These are phyloP conservation scores for Argyra leucocephala DNA, from an alignment of 2,888 invertebrate species.

Conservation along the genomic window DNA sequence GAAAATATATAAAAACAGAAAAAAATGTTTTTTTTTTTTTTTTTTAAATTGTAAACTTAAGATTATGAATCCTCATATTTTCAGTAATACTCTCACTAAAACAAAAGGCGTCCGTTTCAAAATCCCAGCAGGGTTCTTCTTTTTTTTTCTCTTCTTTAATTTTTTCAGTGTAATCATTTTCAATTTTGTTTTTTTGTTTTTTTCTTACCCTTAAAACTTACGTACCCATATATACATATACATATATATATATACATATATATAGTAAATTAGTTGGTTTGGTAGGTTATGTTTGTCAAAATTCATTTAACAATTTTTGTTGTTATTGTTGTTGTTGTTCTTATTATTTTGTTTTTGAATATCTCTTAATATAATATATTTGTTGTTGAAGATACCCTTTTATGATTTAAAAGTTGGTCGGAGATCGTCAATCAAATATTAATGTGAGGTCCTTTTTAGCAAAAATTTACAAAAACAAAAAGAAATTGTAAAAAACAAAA, in stretches of 20 bases:
- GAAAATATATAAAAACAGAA: too few relatives aligned
- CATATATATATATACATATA: too few relatives aligned
- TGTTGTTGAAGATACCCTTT: neutral
- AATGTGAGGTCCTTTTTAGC: conserved; percentile 6
- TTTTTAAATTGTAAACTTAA: neutral
- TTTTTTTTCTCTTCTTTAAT: neutral
- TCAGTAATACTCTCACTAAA: neutral
- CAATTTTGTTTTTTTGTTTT: neutral
- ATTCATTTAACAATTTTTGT: neutral
- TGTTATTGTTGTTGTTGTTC: too few relatives aligned
- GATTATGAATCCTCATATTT: neutral
- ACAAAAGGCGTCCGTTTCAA: neutral
- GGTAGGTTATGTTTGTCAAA: neutral
- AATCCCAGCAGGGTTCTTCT: neutral
- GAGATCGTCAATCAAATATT: conserved; percentile 1
- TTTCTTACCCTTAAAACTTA: neutral
- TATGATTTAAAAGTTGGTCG: neutral
- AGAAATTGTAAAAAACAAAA: neutral
- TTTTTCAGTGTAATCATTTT: neutral
- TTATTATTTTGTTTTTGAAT: too few relatives aligned
- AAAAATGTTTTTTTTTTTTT: too few relatives aligned
- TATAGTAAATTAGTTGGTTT: neutral
- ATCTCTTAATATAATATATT: too few relatives aligned
- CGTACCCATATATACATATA: neutral
- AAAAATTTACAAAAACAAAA: neutral